Conservation (phyloP, 1,140 invertebrate genomes). For the Phortica variegata region DNA sequence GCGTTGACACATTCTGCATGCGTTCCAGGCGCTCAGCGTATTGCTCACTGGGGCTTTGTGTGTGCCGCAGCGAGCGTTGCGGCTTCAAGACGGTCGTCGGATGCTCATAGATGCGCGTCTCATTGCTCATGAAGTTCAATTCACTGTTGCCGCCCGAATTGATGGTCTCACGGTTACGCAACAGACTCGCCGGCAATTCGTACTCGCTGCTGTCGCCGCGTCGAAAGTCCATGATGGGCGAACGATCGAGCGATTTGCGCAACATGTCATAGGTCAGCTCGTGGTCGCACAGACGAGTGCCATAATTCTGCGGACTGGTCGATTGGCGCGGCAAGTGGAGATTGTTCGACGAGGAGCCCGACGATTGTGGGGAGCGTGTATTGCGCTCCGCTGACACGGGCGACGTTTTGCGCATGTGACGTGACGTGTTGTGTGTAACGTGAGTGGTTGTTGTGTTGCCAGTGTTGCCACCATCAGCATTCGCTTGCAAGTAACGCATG, state of each 20-base stretch:
- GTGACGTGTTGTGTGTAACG: constrained; percentile 4
- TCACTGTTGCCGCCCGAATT: constrained; percentile 51
- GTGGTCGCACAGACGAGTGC: constrained; percentile 50
- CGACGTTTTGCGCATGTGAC: constrained; percentile 24
- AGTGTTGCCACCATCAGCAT: not conserved
- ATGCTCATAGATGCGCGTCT: constrained; percentile 47
- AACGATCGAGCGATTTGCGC: constrained; percentile 33
- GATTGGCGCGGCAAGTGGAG: constrained; percentile 32
- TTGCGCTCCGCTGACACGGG: constrained; percentile 21
- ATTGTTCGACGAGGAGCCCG: constrained; percentile 45
- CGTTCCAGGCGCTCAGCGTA: constrained; percentile 4
- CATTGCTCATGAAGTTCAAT: constrained; percentile 52
- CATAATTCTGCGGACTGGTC: constrained; percentile 44
- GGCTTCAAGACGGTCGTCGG: constrained; percentile 41
- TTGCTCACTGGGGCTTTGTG: constrained; percentile 25
- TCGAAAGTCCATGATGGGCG: constrained; percentile 46
- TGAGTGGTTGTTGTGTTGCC: constrained; percentile 2
- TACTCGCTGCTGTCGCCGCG: constrained; percentile 43
- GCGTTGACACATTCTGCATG: constrained; percentile 5
- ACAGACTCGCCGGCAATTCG: constrained; percentile 26
- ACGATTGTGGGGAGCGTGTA: constrained; percentile 44
- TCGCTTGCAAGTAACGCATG: constrained; percentile 34
- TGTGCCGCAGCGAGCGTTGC: constrained; percentile 26
- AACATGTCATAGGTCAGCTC: constrained; percentile 53
- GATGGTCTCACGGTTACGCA: constrained; percentile 45